These are phyloP conservation scores for Drosophila mauritiana DNA, from an alignment of 1,140 invertebrate species.

Conservation along the genomic window DNA sequence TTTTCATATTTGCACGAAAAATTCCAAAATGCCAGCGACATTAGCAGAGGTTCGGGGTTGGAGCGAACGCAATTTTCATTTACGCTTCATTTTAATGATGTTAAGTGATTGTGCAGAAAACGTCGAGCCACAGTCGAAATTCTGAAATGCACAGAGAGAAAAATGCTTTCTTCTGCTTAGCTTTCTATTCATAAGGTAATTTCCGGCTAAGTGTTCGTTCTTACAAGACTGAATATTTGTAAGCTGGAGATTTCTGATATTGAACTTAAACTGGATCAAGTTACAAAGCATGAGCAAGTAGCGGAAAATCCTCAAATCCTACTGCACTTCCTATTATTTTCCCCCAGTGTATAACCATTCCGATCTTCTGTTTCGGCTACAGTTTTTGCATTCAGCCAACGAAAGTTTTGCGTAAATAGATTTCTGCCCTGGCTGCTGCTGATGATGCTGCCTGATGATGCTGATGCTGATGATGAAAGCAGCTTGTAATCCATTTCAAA, in stretches of 20 bases:
- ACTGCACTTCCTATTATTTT: background rate
- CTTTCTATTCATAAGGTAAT: no score
- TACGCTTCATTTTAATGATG: constrained; percentile 83
- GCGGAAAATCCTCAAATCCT: no score
- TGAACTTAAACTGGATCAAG: background rate
- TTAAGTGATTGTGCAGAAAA: constrained; percentile 83
- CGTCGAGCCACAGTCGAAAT: constrained; percentile 50
- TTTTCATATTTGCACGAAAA: constrained; percentile 74
- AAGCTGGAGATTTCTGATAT: background rate
- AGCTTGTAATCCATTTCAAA: constrained; percentile 81
- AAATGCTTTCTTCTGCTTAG: no score
- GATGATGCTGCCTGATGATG: constrained; percentile 42
- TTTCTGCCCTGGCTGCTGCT: constrained; percentile 51
- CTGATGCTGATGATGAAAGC: constrained; percentile 63
- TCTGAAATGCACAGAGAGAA: background rate
- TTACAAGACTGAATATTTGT: no score
- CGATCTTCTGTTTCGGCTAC: constrained; percentile 31
- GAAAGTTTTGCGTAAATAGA: constrained; percentile 79
- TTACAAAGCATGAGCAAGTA: no score
- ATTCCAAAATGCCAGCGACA: constrained; percentile 74
- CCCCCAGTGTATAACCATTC: constrained; percentile 1
- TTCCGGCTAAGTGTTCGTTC: no score
- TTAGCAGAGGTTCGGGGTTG: constrained; percentile 53
- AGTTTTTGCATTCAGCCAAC: constrained; percentile 69
- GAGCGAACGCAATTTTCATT: constrained; percentile 75